phyloP scores from a whole-genome alignment of 2,888 invertebrate genomes.

The Himalopsyche tibetana region DNA sequence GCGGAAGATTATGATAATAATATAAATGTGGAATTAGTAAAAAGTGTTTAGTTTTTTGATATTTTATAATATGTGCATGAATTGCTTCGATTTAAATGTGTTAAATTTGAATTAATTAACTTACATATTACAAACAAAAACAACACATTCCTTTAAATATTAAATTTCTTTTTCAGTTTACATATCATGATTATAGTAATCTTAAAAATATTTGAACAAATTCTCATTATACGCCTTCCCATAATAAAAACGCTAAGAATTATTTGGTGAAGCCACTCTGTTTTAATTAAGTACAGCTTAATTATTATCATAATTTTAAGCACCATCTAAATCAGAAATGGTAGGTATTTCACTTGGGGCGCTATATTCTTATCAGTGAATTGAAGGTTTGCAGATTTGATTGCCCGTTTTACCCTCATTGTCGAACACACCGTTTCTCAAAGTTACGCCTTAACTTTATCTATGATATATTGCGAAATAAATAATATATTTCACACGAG shows the following conservation, averaged over 20 bases:
- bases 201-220: no score
- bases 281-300: slow-evolving; percentile 32
- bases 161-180: no score
- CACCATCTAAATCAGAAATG: not conserved
- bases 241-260: slow-evolving; percentile 16
- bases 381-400: slow-evolving; percentile 55
- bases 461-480: slow-evolving; percentile 20
- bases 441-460: not conserved
- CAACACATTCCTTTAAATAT: no score
- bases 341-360: slow-evolving; percentile 23
- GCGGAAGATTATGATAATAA: no score
- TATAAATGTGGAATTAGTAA: no score
- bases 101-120: no score
- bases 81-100: no score
- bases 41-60: no score
- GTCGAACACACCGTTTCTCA: slow-evolving; percentile 1
- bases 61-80: no score
- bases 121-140: no score
- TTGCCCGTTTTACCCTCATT: slow-evolving; percentile 52
- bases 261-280: slow-evolving; percentile 8
- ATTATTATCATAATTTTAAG: slow-evolving; percentile 44
- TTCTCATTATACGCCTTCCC: no score
- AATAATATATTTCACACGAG: not conserved
- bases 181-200: no score
- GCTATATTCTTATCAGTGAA: slow-evolving; percentile 51